Evolutionary conservation across 2,113 vertebrate species (phyloP), one percentile per base, ranked within the genome.

Genomic region (Odocoileus virginianus): DNA sequence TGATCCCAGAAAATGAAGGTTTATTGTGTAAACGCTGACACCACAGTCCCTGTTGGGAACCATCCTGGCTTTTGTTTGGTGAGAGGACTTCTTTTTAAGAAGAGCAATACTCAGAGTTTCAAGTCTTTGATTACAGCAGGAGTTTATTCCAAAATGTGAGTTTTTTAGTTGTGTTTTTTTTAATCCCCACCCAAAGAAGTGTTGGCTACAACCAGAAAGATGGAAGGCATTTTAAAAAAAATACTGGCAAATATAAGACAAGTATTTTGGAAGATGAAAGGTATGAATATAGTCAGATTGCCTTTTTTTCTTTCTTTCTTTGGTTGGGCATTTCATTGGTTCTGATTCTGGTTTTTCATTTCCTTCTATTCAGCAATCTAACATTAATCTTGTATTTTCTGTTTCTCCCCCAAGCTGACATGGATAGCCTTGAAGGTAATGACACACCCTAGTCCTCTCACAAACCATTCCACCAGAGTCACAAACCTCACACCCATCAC

Each of bases 391-490:
- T 99, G 98, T 99, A 98, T 99, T 99, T 98, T 99, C 98, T 99
- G 98, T 98, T 99, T 99, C 99, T 97, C 99, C 99, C 99, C 98
- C 99, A 99, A 99, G 99, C 99, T 99, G 99, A 99, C 99, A 99
- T 99, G 99, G 99, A 99, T 99, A 99, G 99, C 99, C 99, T 99
- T 99, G 99, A 99, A 99, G 99, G 99, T 99, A 99, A 99, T 99
- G 97, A 95, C 89, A 82, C 92, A 82, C 96, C 97, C 98, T 97
- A 97, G 64, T 89, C 97, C 28, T 97, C 97, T 98, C 98, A 98
- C 96, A 98, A 98, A 97, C 87, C 97, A 47, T 98, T 96, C 97
- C 98, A 97, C 5, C 1, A 94, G 98, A 97, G 95, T 98, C 98
- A 94, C 96, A 97, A 83, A 93, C 93, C 88, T 86, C 98, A 97